Evolutionary conservation across 2,888 invertebrate genomes (phyloP).

Genomic region (Glyphotaelius pellucidus): DNA sequence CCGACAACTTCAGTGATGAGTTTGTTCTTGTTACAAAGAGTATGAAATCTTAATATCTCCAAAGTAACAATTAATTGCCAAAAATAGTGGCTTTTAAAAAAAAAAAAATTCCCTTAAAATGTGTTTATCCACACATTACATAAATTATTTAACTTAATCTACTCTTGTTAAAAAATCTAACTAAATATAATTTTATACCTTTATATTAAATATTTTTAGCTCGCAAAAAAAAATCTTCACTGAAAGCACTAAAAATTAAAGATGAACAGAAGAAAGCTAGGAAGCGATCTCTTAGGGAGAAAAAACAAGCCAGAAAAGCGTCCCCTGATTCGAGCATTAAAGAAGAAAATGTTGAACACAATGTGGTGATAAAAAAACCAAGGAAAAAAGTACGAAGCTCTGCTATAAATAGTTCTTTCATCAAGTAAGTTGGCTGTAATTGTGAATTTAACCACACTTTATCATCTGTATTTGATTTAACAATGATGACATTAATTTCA

Average conservation of each 20-base stretch:
- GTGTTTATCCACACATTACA: background rate
- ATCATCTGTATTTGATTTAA: background rate
- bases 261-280: background rate
- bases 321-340: background rate
- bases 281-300: background rate
- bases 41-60: background rate
- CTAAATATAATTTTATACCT: background rate
- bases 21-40: background rate
- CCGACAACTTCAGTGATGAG: background rate
- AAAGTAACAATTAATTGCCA: background rate
- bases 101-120: background rate
- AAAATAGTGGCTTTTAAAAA: background rate
- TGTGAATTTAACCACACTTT: background rate
- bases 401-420: conserved; percentile 2
- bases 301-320: background rate
- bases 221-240: background rate
- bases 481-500: background rate
- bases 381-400: background rate
- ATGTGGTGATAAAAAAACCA: background rate
- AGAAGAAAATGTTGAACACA: background rate
- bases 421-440: background rate
- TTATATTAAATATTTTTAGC: background rate
- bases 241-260: background rate
- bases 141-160: background rate
- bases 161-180: background rate